These are phyloP conservation scores for Gulo gulo DNA, from an alignment of 2,113 vertebrate species.

Conservation along the genomic window DNA sequence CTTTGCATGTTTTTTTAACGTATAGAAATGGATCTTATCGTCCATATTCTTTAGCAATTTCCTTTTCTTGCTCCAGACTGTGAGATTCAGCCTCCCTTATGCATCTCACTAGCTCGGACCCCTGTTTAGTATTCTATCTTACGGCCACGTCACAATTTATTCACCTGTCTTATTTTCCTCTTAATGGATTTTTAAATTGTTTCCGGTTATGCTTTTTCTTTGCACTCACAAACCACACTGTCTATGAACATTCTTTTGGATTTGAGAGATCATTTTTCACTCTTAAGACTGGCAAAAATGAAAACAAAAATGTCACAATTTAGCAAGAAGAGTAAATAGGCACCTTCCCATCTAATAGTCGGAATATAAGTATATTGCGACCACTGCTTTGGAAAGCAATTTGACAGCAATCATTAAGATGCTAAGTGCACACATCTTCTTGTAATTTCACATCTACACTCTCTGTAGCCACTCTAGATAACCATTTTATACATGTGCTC, in stretches of 20 bases:
- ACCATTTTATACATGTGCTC: neutral
- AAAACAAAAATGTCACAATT: neutral
- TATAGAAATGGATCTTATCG: neutral
- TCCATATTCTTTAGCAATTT: neutral
- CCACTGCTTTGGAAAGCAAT: neutral
- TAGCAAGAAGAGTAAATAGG: neutral
- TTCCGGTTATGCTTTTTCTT: neutral
- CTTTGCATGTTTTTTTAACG: neutral
- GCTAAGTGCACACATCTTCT: neutral
- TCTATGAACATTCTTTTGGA: neutral
- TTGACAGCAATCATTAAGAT: slow-evolving; percentile 1
- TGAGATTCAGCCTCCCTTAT: neutral
- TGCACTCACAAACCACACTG: neutral
- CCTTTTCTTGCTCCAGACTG: neutral
- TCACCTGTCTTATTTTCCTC: neutral
- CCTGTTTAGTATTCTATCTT: neutral
- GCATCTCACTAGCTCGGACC: neutral
- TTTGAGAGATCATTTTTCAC: neutral
- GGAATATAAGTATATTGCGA: neutral
- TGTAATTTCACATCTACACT: neutral
- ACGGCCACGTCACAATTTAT: neutral
- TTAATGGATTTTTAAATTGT: slow-evolving; percentile 4
- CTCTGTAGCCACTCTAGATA: neutral
- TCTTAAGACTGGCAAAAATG: neutral
- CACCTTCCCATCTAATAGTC: neutral